Evolutionary conservation across 2,888 invertebrate species (phyloP).

Genomic region (Neocrepidodera transversa): DNA sequence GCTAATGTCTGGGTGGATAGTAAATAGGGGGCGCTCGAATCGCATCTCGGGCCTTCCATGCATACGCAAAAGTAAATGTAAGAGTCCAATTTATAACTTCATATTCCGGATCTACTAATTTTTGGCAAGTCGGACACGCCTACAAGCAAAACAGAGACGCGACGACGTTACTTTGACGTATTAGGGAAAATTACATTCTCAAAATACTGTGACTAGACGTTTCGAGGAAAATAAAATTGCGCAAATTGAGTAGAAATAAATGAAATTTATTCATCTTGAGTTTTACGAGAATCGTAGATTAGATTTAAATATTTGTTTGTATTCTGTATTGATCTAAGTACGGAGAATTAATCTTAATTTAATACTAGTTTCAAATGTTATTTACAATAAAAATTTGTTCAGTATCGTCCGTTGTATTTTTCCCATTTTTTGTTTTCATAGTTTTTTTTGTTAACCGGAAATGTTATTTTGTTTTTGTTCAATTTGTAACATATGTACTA

Average conservation of each 20-base stretch:
- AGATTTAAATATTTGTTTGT: slow-evolving; percentile 3
- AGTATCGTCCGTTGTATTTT: too few species aligned
- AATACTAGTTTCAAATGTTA: too few species aligned
- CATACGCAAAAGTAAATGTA: slow-evolving; percentile 37
- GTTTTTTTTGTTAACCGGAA: too few species aligned
- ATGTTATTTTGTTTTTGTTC: too few species aligned
- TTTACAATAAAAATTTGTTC: too few species aligned
- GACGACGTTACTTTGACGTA: slow-evolving; percentile 55
- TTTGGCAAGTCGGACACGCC: slow-evolving; percentile 48
- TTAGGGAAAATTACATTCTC: slow-evolving; percentile 50
- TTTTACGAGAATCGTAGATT: slow-evolving; percentile 15
- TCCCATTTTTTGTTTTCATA: too few species aligned
- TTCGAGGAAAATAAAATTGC: slow-evolving; percentile 35
- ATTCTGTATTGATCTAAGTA: too few species aligned
- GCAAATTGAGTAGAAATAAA: slow-evolving; percentile 51
- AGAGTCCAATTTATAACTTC: slow-evolving; percentile 50
- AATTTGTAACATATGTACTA: too few species aligned
- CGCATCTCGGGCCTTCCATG: slow-evolving; percentile 43
- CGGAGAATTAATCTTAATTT: too few species aligned
- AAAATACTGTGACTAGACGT: slow-evolving; percentile 50
- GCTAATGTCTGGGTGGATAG: slow-evolving; percentile 58
- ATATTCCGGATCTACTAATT: slow-evolving; percentile 53
- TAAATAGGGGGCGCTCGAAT: slow-evolving; percentile 34
- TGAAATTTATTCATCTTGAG: slow-evolving; percentile 39
- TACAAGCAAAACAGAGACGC: slow-evolving; percentile 45